phyloP scores from a whole-genome alignment of 2,888 invertebrate species.

The Hypolimnas misippus region DNA sequence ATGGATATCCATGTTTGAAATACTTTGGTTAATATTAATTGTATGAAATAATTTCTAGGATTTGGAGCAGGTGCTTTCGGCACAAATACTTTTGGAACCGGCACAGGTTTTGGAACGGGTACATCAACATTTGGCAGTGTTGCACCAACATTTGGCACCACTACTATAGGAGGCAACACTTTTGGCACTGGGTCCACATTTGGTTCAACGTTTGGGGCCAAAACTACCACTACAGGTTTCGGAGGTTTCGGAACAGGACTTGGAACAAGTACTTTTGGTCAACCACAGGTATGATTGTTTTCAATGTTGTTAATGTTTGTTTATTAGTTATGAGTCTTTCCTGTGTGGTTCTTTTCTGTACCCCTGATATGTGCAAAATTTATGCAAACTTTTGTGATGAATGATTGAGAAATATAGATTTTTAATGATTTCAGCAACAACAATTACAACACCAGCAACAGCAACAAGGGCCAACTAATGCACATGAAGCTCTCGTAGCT shows the following conservation, averaged over 20 bases:
- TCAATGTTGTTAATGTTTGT: background rate
- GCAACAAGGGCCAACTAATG: too few relatives aligned
- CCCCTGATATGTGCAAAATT: too few relatives aligned
- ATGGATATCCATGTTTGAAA: too few relatives aligned
- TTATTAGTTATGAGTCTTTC: background rate
- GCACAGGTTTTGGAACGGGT: slow-evolving; percentile 61
- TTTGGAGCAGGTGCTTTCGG: slow-evolving; percentile 61
- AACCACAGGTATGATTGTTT: slow-evolving; percentile 49
- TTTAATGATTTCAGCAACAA: slow-evolving; percentile 49
- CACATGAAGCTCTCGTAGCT: slow-evolving; percentile 87
- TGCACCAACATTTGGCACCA: slow-evolving; percentile 63
- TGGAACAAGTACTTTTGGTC: slow-evolving; percentile 75
- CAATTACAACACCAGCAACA: slow-evolving; percentile 74
- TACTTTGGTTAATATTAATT: too few relatives aligned
- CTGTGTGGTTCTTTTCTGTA: too few relatives aligned
- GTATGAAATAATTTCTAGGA: too few relatives aligned
- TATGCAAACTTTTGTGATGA: too few relatives aligned
- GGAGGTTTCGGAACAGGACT: slow-evolving; percentile 75
- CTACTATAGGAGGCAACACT: slow-evolving; percentile 60
- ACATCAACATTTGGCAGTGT: slow-evolving; percentile 60
- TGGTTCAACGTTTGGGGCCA: slow-evolving; percentile 76
- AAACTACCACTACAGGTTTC: slow-evolving; percentile 72
- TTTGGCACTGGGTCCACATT: slow-evolving; percentile 71
- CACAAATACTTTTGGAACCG: slow-evolving; percentile 60
- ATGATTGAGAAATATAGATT: too few relatives aligned